phyloP scores from a whole-genome alignment of 30 jellyfish, hydroid and myxozoan genomes.

The Nemopilema nomurai region DNA sequence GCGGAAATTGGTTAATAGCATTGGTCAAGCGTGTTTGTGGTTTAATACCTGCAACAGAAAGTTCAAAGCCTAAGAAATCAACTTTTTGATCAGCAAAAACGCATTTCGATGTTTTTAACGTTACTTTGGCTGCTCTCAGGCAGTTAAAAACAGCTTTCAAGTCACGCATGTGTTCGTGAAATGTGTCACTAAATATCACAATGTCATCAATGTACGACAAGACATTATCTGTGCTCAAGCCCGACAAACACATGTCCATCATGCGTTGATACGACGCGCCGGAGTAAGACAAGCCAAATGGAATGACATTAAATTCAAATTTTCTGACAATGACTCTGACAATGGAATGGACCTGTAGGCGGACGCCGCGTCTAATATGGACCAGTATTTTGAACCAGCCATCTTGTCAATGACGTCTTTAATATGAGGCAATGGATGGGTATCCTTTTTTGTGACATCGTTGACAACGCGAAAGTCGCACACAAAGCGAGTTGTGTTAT shows the following conservation, averaged over 20 bases:
- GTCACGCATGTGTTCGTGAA: constrained; percentile 56
- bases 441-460: constrained; percentile 53
- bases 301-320: constrained; percentile 48
- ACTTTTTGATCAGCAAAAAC: constrained; percentile 43
- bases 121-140: constrained; percentile 20
- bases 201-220: constrained; percentile 60
- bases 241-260: constrained; percentile 48
- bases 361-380: constrained; percentile 60
- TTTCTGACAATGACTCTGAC: constrained; percentile 51
- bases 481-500: constrained; percentile 41
- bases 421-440: constrained; percentile 53
- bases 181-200: constrained; percentile 22
- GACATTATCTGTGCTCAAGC: constrained; percentile 40
- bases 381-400: constrained; percentile 69
- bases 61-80: constrained; percentile 55
- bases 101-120: constrained; percentile 54
- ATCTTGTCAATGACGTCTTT: constrained; percentile 59
- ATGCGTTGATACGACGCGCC: constrained; percentile 65
- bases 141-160: constrained; percentile 43
- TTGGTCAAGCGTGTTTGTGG: constrained; percentile 61
- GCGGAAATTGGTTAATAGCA: constrained; percentile 23
- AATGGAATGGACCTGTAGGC: constrained; percentile 61
- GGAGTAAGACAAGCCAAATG: constrained; percentile 38
- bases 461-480: constrained; percentile 64
- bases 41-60: constrained; percentile 48